Percentiles rank a stretch among this genome's conserved stretches.
phyloP scores from a whole-genome alignment of 2,888 invertebrate genomes.

The Diabrotica balteata region DNA sequence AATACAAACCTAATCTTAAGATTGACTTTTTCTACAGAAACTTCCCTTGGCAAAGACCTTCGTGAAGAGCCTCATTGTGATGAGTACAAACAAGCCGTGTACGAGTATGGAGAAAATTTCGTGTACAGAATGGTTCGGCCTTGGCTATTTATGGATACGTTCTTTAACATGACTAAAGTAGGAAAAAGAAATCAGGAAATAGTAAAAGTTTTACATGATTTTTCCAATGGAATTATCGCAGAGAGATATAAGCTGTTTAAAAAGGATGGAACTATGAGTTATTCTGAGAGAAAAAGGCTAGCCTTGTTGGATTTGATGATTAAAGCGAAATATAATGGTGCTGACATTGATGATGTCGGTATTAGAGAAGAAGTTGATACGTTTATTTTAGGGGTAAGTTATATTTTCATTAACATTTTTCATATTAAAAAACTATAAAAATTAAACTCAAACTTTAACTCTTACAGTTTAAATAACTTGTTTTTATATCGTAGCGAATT shows the following conservation, averaged over 20 bases:
- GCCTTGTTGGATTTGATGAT: constrained; percentile 67
- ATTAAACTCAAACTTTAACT: too few species aligned
- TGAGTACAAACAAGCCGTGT: constrained; percentile 35
- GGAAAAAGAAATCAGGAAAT: constrained; percentile 13
- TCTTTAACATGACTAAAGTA: constrained; percentile 9
- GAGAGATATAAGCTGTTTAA: constrained; percentile 25
- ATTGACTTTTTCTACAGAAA: constrained; percentile 18
- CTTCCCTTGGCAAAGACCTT: constrained; percentile 27
- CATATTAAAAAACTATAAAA: too few species aligned
- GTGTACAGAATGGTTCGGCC: constrained; percentile 29
- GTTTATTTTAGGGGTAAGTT: constrained; percentile 64
- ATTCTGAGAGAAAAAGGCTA: constrained; percentile 49
- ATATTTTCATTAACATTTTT: too few species aligned
- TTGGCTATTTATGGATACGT: constrained; percentile 28
- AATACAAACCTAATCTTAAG: too few species aligned
- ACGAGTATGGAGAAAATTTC: constrained; percentile 28
- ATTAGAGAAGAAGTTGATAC: constrained; percentile 70
- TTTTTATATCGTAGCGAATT: too few species aligned
- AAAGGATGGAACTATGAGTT: constrained; percentile 7
- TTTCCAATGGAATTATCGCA: constrained; percentile 32
- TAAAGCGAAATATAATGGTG: constrained; percentile 61
- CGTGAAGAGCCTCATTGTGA: constrained; percentile 13
- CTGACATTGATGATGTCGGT: constrained; percentile 62
- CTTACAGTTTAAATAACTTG: too few species aligned
- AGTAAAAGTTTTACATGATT: constrained; percentile 29